These are phyloP conservation scores for Thymelicus sylvestris DNA, from an alignment of 2,888 invertebrate species.

Conservation along the genomic window DNA sequence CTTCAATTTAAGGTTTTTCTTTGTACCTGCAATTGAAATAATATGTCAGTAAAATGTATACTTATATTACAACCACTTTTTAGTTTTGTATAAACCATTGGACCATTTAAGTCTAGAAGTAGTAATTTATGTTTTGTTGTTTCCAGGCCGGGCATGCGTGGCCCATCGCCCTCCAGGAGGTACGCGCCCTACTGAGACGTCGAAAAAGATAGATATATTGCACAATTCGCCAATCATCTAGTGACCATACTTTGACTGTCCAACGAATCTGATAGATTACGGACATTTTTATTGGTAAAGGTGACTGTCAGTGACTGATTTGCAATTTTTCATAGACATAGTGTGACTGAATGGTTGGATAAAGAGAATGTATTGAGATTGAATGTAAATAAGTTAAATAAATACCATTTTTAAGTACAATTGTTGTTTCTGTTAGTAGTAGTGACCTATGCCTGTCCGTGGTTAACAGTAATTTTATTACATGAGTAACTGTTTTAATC, in stretches of 20 bases:
- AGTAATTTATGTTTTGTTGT: slow-evolving; percentile 2
- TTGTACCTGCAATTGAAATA: too few species aligned
- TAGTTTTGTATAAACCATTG: too few species aligned
- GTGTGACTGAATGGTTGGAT: slow-evolving; percentile 57
- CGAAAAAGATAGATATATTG: slow-evolving; percentile 30
- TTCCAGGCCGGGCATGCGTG: slow-evolving; percentile 90
- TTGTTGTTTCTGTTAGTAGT: slow-evolving; percentile 23
- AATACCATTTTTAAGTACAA: slow-evolving; percentile 74
- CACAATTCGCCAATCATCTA: slow-evolving; percentile 37
- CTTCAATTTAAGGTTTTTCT: too few species aligned
- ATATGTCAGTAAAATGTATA: too few species aligned
- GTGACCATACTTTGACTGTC: slow-evolving; percentile 57
- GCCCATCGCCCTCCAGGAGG: slow-evolving; percentile 93
- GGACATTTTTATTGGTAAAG: slow-evolving; percentile 60
- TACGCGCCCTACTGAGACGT: slow-evolving; percentile 91
- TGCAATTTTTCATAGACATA: slow-evolving; percentile 54
- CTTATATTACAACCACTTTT: too few species aligned
- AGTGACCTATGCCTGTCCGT: not conserved
- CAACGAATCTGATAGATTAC: slow-evolving; percentile 55
- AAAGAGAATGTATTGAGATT: slow-evolving; percentile 52
- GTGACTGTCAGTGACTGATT: slow-evolving; percentile 64
- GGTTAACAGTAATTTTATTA: too few species aligned
- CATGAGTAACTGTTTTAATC: too few species aligned
- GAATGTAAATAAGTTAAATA: slow-evolving; percentile 77
- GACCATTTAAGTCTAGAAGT: too few species aligned